Percentiles rank a stretch among this genome's conserved stretches.
Conservation (phyloP, 1,140 invertebrate species). For the Drosophila ohnishii region DNA sequence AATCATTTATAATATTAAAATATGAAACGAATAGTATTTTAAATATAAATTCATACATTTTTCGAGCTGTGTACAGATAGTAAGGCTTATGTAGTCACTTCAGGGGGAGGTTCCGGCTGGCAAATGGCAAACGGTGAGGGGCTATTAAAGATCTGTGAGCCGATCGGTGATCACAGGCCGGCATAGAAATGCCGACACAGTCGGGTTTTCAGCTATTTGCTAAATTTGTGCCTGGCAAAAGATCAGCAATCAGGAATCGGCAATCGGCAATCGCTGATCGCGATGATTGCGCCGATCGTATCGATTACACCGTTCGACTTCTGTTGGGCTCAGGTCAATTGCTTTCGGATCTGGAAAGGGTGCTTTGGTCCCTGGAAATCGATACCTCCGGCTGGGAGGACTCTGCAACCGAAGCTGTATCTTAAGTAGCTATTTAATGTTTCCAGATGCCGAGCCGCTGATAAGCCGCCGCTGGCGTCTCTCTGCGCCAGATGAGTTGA, state of each 20-base stretch:
- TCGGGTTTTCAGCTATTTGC: constrained; percentile 13
- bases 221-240: constrained; percentile 41
- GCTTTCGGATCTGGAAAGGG: constrained; percentile 33
- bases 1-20: no score
- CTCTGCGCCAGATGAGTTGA: constrained; percentile 23
- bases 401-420: constrained; percentile 47
- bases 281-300: constrained; percentile 45
- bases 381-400: constrained; percentile 29
- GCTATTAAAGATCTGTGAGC: constrained; percentile 51
- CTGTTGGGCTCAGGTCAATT: constrained; percentile 75
- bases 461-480: constrained; percentile 55
- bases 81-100: neutral
- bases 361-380: constrained; percentile 51
- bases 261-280: constrained; percentile 38
- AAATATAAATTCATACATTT: neutral
- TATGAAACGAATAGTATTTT: no score
- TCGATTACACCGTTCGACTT: constrained; percentile 80
- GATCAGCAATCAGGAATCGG: constrained; percentile 20
- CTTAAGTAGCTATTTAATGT: constrained; percentile 78
- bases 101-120: constrained; percentile 17
- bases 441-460: constrained; percentile 69
- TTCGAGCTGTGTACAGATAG: neutral
- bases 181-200: constrained; percentile 39
- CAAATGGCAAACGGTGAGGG: constrained; percentile 26
- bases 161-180: constrained; percentile 51